A percentile compares a stretch with the other conserved stretches of the same genome.
Evolutionary conservation across 2,888 invertebrate species (phyloP).

Genomic region (Polyploca ridens): DNA sequence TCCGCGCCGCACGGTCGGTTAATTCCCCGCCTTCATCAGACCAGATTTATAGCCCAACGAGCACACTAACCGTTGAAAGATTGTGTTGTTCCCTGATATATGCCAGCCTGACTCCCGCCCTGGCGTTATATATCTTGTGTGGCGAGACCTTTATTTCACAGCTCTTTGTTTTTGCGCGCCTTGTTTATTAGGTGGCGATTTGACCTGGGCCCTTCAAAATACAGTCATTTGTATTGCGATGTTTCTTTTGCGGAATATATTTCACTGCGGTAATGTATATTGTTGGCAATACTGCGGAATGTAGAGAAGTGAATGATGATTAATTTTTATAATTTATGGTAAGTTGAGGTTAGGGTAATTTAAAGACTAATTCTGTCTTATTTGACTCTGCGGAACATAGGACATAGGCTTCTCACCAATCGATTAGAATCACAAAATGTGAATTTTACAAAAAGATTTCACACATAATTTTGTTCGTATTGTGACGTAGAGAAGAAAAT

Average conservation of each 20-base stretch:
- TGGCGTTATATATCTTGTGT: conserved; percentile 22
- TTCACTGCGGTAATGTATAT: neutral
- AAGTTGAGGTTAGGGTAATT: neutral
- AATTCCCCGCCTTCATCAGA: conserved; percentile 22
- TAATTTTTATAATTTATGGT: neutral
- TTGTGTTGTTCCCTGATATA: conserved; percentile 28
- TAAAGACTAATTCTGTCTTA: no score
- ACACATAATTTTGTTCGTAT: no score
- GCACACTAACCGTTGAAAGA: conserved; percentile 29
- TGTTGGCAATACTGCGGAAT: neutral
- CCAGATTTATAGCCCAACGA: conserved; percentile 18
- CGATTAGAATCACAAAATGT: no score
- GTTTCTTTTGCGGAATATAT: neutral
- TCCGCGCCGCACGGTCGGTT: conserved; percentile 10
- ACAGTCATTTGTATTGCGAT: neutral
- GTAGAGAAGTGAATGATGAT: neutral
- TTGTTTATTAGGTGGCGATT: conserved; percentile 18
- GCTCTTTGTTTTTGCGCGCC: conserved; percentile 23
- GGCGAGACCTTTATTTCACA: conserved; percentile 11
- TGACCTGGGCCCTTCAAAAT: neutral
- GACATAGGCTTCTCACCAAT: no score
- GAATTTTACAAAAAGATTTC: no score
- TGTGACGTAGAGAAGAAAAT: no score
- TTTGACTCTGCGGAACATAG: no score
- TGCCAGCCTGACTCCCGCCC: conserved; percentile 16